Evolutionary conservation across 2,113 vertebrate species (phyloP).

Genomic region (Oncorhynchus mykiss): DNA sequence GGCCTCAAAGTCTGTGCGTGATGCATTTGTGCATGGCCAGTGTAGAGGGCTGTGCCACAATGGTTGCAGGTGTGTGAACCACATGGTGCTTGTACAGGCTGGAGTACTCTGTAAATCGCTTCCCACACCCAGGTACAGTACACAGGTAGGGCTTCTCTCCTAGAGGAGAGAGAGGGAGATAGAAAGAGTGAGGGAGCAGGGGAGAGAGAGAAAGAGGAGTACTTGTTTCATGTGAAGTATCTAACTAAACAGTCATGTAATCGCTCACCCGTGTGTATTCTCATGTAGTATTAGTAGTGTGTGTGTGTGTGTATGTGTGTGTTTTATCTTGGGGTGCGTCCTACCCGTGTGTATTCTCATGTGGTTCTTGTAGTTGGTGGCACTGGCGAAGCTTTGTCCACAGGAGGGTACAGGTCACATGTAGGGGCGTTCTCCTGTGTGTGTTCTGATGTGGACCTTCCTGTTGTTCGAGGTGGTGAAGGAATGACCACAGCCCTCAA

Average conservation of each 20-base stretch:
- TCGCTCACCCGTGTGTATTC: neutral
- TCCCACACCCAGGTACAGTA: constrained; percentile 80
- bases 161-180: constrained; percentile 41
- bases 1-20: constrained; percentile 81
- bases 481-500: constrained; percentile 81
- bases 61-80: constrained; percentile 88
- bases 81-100: constrained; percentile 86
- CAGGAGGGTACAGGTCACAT: constrained; percentile 77
- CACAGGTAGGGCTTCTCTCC: constrained; percentile 84
- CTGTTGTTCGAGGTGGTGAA: constrained; percentile 84
- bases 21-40: constrained; percentile 85
- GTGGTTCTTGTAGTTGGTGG: constrained; percentile 87
- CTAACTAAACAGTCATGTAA: no score
- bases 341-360: constrained; percentile 85
- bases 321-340: constrained; percentile 51
- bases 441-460: constrained; percentile 83
- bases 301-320: constrained; percentile 43
- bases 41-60: constrained; percentile 85
- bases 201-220: no score
- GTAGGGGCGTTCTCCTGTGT: constrained; percentile 80
- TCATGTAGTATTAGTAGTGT: neutral
- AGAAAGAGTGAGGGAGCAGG: no score
- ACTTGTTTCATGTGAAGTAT: no score
- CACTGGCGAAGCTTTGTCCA: constrained; percentile 80
- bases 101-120: constrained; percentile 83